phyloP scores from a whole-genome alignment of 1,140 invertebrate genomes.

The Polypedilum vanderplanki region DNA sequence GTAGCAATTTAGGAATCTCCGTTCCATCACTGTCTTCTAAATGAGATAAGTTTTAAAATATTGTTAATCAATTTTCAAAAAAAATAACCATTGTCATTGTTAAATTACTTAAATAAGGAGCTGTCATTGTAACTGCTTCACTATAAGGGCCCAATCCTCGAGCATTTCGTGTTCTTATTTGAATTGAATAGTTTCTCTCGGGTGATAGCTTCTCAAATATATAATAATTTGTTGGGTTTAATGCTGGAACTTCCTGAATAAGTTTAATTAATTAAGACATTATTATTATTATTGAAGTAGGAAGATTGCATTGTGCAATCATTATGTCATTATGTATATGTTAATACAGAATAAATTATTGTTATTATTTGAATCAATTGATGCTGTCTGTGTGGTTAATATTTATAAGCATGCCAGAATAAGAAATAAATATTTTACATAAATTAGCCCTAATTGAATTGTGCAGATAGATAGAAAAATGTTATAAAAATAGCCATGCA shows the following conservation, averaged over 20 bases:
- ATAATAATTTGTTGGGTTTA: constrained; percentile 59
- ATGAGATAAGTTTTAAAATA: neutral
- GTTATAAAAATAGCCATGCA: constrained; percentile 4
- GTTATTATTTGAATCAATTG: neutral
- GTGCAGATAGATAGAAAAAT: neutral
- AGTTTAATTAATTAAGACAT: neutral
- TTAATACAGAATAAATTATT: neutral
- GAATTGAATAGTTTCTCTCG: constrained; percentile 66
- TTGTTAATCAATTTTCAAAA: too few species aligned
- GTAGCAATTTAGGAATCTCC: constrained; percentile 56
- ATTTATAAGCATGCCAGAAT: neutral
- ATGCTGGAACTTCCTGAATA: constrained; percentile 63
- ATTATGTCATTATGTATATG: neutral
- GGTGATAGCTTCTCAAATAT: constrained; percentile 72
- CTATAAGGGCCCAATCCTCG: constrained; percentile 70
- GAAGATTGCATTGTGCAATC: constrained; percentile 27
- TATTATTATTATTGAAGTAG: neutral
- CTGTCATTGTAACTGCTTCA: constrained; percentile 56
- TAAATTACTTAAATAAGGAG: constrained; percentile 35
- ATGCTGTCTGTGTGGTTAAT: constrained; percentile 9
- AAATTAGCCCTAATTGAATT: neutral
- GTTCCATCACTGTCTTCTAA: constrained; percentile 32
- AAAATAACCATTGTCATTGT: neutral
- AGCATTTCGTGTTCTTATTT: constrained; percentile 70
- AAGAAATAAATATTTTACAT: neutral